Percentiles rank a stretch among this genome's conserved stretches.
Conservation (phyloP, 2,888 invertebrate genomes). For the Eilema griseolum region DNA sequence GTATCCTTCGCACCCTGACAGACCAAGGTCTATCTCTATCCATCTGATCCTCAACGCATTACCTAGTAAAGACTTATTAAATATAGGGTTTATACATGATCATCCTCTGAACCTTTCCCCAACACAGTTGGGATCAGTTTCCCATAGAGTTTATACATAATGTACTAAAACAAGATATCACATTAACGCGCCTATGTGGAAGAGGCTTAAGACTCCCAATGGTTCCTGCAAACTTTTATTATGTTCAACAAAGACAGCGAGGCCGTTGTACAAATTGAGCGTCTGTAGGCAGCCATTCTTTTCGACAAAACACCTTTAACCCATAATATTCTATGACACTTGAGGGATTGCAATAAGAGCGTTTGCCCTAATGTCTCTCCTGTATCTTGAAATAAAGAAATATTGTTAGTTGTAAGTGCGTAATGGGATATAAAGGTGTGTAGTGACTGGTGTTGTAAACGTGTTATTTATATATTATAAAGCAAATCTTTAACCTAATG, state of each 20-base stretch:
- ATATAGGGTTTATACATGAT: no score
- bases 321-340: constrained; percentile 1
- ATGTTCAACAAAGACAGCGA: neutral
- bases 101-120: no score
- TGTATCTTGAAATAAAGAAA: neutral
- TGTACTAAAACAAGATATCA: no score
- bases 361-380: neutral
- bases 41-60: no score
- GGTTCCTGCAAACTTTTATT: neutral
- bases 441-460: neutral
- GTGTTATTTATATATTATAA: no score
- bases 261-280: neutral
- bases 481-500: no score
- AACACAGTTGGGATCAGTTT: no score
- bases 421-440: neutral
- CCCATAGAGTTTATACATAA: no score
- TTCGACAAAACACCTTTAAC: neutral
- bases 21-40: no score
- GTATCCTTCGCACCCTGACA: no score
- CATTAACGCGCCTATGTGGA: neutral
- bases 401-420: neutral
- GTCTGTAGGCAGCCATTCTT: neutral
- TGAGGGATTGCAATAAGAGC: neutral
- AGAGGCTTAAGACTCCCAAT: neutral
- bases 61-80: no score